Evolutionary conservation across 2,888 invertebrate genomes (phyloP).

Genomic region (Athalia rosae): DNA sequence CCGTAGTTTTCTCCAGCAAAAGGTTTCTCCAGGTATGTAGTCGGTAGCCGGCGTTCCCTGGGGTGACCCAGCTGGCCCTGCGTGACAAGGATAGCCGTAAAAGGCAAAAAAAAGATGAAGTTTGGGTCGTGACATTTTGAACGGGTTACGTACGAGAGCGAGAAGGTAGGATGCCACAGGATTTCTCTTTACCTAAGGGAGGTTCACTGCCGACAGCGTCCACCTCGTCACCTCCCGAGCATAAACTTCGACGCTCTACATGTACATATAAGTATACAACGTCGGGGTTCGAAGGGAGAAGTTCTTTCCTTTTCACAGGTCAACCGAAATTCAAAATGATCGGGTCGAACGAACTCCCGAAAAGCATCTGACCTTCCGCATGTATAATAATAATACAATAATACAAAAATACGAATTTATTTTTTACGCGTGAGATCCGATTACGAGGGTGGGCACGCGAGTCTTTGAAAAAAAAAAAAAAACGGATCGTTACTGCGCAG

Average conservation of each 20-base stretch:
- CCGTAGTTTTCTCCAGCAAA: not conserved
- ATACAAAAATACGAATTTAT: too few relatives aligned
- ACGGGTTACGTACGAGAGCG: conserved; percentile 18
- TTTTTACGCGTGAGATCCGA: not conserved
- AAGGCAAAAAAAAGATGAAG: not conserved
- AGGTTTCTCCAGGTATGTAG: conserved; percentile 15
- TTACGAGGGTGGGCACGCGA: not conserved
- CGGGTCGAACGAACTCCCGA: not conserved
- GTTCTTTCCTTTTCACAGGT: not conserved
- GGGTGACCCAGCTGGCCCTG: conserved; percentile 27
- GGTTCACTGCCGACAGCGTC: not conserved
- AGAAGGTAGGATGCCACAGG: not conserved
- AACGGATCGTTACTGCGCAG: not conserved
- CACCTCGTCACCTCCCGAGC: conserved; percentile 13
- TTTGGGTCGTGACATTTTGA: conserved; percentile 37
- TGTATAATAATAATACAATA: too few relatives aligned
- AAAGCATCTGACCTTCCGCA: not conserved
- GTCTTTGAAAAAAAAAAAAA: too few relatives aligned
- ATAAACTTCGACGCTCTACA: conserved; percentile 9
- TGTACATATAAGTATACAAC: not conserved
- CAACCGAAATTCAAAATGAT: not conserved
- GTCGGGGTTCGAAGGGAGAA: not conserved
- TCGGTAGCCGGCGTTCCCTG: conserved; percentile 7
- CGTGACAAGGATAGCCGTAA: conserved; percentile 20
- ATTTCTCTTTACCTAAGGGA: conserved; percentile 6